phyloP scores from a whole-genome alignment of 2,888 invertebrate genomes.

The Lamproptera curius region DNA sequence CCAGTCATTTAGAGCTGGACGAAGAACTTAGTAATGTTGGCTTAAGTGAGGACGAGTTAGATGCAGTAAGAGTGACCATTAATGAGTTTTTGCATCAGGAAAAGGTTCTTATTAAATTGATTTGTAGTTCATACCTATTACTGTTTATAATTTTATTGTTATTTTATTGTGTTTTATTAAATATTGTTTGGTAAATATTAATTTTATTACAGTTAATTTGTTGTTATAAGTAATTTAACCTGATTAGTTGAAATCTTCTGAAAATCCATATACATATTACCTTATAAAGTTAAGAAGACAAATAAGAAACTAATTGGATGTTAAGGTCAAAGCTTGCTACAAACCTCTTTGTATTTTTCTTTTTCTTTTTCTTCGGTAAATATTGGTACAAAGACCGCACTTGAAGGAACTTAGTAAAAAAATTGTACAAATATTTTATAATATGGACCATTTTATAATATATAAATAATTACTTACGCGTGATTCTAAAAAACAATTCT shows the following conservation, averaged over 20 bases:
- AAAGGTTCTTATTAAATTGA: conserved; percentile 31
- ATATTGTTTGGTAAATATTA: conserved; percentile 1
- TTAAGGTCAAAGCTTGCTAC: neutral
- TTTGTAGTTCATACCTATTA: neutral
- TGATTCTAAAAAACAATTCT: too few relatives aligned
- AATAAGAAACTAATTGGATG: neutral
- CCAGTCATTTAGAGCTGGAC: conserved; percentile 41
- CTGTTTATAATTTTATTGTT: neutral
- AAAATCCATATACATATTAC: too few relatives aligned
- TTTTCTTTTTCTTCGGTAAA: neutral
- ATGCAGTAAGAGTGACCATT: conserved; percentile 37
- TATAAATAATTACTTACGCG: too few relatives aligned
- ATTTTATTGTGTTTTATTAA: neutral
- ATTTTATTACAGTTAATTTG: neutral
- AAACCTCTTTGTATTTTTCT: neutral
- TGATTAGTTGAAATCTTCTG: too few relatives aligned
- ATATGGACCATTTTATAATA: too few relatives aligned
- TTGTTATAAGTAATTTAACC: neutral
- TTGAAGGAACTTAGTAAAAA: too few relatives aligned
- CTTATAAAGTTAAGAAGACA: neutral
- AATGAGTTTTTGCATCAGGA: conserved; percentile 36
- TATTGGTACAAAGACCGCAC: too few relatives aligned
- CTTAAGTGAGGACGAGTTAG: conserved; percentile 36
- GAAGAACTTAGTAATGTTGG: conserved; percentile 42
- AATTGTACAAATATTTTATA: too few relatives aligned